phyloP scores from a whole-genome alignment of 1,140 invertebrate species.

The Periplaneta americana region DNA sequence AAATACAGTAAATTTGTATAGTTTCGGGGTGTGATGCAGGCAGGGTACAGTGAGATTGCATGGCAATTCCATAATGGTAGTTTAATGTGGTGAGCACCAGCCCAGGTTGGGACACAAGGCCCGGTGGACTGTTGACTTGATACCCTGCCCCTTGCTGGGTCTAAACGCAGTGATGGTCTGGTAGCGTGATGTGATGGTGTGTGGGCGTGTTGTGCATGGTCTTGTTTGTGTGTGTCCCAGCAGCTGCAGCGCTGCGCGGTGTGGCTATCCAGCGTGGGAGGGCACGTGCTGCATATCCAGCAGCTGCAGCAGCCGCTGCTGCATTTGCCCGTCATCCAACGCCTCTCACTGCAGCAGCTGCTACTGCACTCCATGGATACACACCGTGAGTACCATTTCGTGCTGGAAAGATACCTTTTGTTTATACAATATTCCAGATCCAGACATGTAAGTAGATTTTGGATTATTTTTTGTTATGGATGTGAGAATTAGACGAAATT shows the following conservation, averaged over 20 bases:
- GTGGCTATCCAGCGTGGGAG: constrained; percentile 64
- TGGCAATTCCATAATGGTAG: too few species aligned
- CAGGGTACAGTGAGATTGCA: neutral
- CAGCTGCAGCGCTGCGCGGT: constrained; percentile 61
- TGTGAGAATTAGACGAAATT: too few species aligned
- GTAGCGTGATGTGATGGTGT: constrained; percentile 29
- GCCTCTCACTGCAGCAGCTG: constrained; percentile 58
- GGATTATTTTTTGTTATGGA: too few species aligned
- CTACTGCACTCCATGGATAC: constrained; percentile 71
- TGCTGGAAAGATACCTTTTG: too few species aligned
- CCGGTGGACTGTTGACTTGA: neutral
- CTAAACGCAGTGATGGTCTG: neutral
- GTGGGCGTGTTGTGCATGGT: constrained; percentile 23
- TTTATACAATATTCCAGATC: too few species aligned
- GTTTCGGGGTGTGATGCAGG: neutral
- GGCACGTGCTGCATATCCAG: constrained; percentile 60
- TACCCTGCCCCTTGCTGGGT: neutral
- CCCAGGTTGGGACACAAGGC: neutral
- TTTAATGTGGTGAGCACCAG: neutral
- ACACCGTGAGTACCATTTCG: constrained; percentile 63
- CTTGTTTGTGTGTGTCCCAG: constrained; percentile 36
- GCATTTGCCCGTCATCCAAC: constrained; percentile 65
- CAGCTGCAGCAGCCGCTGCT: constrained; percentile 57
- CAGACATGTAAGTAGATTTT: too few species aligned
- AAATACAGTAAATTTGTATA: neutral